These are phyloP conservation scores for Cephalopterus ornatus DNA, from an alignment of 2,113 vertebrate genomes.

Conservation along the genomic window DNA sequence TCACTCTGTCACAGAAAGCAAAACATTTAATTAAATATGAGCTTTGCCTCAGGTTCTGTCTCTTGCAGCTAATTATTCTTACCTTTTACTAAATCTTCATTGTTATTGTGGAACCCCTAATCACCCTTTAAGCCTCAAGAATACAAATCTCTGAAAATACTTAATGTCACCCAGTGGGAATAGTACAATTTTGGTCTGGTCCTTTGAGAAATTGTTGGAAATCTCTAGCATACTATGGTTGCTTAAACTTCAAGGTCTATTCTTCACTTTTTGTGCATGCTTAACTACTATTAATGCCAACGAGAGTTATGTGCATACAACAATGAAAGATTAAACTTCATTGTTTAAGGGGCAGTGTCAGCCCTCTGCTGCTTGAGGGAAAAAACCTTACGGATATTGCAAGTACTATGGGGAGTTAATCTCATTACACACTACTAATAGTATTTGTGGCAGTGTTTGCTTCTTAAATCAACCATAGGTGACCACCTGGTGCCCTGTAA, in stretches of 20 bases:
- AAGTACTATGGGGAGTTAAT: conserved; percentile 39
- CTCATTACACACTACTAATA: conserved; percentile 45
- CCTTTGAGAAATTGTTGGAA: background rate
- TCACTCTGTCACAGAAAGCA: background rate
- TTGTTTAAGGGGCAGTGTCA: conserved; percentile 22
- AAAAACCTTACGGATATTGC: conserved; percentile 11
- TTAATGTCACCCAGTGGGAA: background rate
- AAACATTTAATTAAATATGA: background rate
- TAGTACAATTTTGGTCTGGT: background rate
- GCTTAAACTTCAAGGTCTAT: background rate
- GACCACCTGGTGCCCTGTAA: conserved; percentile 44
- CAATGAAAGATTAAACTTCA: conserved; percentile 15
- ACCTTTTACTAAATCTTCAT: background rate
- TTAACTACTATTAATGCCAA: background rate
- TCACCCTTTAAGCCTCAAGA: background rate
- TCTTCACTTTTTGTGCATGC: background rate
- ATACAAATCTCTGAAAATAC: background rate
- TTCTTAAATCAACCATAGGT: conserved; percentile 4
- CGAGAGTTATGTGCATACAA: background rate
- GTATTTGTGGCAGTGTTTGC: conserved; percentile 35
- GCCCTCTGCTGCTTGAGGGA: background rate
- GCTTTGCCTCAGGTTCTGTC: background rate
- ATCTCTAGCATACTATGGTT: background rate
- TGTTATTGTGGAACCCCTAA: background rate
- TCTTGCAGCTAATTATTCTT: background rate